Evolutionary conservation across 2,797 vertebrate genomes (phyloP).

Genomic region (Acipenser oxyrinchus): DNA sequence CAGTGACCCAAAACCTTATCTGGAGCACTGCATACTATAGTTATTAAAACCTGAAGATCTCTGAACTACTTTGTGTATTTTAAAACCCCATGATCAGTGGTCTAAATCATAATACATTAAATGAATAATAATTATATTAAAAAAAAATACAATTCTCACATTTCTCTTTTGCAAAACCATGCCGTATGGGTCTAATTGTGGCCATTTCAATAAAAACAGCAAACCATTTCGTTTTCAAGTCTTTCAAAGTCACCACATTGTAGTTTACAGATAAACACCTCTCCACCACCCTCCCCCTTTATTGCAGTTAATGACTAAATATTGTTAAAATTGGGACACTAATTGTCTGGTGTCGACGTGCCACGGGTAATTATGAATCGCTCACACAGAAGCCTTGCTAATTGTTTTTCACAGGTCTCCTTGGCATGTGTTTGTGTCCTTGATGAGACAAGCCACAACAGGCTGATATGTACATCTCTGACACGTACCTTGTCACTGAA

Average conservation of each 20-base stretch:
- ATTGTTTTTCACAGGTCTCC: slow-evolving; percentile 58
- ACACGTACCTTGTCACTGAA: slow-evolving; percentile 55
- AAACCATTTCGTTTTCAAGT: slow-evolving; percentile 11
- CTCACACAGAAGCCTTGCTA: slow-evolving; percentile 48
- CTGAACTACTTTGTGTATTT: no score
- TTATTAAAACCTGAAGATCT: no score
- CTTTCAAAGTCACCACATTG: background rate
- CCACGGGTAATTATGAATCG: slow-evolving; percentile 66
- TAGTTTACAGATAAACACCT: slow-evolving; percentile 12
- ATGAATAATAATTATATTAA: no score
- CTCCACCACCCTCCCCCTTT: slow-evolving; percentile 30
- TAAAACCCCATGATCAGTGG: no score
- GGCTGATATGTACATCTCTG: slow-evolving; percentile 56
- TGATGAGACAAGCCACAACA: slow-evolving; percentile 49
- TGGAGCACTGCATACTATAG: no score
- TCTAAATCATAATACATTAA: no score
- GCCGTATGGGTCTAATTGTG: slow-evolving; percentile 31
- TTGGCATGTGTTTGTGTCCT: slow-evolving; percentile 53
- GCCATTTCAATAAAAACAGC: slow-evolving; percentile 21
- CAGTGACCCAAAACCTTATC: no score
- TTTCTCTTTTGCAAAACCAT: slow-evolving; percentile 28
- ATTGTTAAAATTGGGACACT: slow-evolving; percentile 60
- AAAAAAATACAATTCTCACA: no score
- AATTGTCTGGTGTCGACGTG: slow-evolving; percentile 71
- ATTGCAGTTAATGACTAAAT: slow-evolving; percentile 58